A percentile compares a stretch with the other conserved stretches of the same genome.
Conservation (phyloP, 2,797 vertebrate species). For the Oreonectes daqikongensis region DNA sequence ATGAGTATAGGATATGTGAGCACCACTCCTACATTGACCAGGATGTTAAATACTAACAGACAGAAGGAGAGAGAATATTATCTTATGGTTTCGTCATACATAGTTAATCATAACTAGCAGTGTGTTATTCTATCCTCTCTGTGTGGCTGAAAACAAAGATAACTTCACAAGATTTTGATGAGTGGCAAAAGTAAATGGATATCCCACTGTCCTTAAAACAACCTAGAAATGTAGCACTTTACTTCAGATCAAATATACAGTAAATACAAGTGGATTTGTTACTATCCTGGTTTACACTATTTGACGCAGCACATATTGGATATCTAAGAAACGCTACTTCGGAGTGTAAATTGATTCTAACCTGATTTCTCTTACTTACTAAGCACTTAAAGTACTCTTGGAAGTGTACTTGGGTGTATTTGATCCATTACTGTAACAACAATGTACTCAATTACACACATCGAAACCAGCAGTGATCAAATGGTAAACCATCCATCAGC, state of each 20-base stretch:
- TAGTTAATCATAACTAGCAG: conserved; percentile 2
- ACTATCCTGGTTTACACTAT: conserved; percentile 36
- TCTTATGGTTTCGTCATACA: conserved; percentile 4
- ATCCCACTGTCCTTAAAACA: conserved; percentile 12
- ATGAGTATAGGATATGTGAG: conserved; percentile 97
- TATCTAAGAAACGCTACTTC: conserved; percentile 53
- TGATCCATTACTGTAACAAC: conserved; percentile 30
- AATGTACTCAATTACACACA: conserved; percentile 10
- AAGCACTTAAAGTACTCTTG: conserved; percentile 49
- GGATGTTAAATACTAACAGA: conserved; percentile 90
- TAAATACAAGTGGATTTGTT: conserved; percentile 56
- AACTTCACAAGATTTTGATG: conserved; percentile 13
- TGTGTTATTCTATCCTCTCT: conserved; percentile 1
- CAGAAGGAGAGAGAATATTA: conserved; percentile 18
- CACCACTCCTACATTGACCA: conserved; percentile 94
- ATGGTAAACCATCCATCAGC: conserved; percentile 17
- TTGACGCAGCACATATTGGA: conserved; percentile 52
- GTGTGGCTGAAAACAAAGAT: conserved; percentile 1
- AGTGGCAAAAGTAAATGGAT: conserved; percentile 39
- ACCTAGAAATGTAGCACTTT: conserved; percentile 25
- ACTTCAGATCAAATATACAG: conserved; percentile 46
- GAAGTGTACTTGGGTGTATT: conserved; percentile 43
- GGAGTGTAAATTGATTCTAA: conserved; percentile 53
- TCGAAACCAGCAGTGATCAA: conserved; percentile 17
- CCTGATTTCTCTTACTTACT: conserved; percentile 39